Percentiles rank a stretch among this genome's conserved stretches.
phyloP scores from a whole-genome alignment of 2,888 invertebrate genomes.

The Lacanobia wlatinum region DNA sequence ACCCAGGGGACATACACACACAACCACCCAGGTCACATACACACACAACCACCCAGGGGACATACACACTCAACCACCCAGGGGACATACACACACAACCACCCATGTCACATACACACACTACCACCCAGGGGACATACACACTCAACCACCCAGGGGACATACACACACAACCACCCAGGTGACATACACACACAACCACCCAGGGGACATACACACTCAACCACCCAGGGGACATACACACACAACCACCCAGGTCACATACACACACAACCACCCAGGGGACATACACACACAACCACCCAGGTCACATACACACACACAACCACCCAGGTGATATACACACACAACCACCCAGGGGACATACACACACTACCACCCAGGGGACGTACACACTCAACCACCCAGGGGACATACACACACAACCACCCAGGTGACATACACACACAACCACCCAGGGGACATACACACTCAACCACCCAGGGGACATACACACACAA shows the following conservation, averaged over 20 bases:
- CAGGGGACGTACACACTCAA: too few relatives aligned
- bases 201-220: too few relatives aligned
- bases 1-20: not conserved
- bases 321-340: too few relatives aligned
- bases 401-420: conserved; percentile 64
- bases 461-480: not conserved
- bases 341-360: not conserved
- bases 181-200: not conserved
- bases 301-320: not conserved
- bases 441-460: not conserved
- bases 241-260: not conserved
- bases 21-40: conserved; percentile 64
- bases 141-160: conserved; percentile 68
- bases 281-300: conserved; percentile 57
- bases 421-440: too few relatives aligned
- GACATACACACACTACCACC: not conserved
- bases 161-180: not conserved
- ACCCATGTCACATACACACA: not conserved
- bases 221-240: not conserved
- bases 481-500: not conserved
- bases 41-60: not conserved
- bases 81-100: not conserved
- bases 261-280: conserved; percentile 61
- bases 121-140: too few relatives aligned
- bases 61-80: not conserved